These are phyloP conservation scores for Garrulus glandarius DNA, from an alignment of 2,797 vertebrate genomes.

Conservation along the genomic window DNA sequence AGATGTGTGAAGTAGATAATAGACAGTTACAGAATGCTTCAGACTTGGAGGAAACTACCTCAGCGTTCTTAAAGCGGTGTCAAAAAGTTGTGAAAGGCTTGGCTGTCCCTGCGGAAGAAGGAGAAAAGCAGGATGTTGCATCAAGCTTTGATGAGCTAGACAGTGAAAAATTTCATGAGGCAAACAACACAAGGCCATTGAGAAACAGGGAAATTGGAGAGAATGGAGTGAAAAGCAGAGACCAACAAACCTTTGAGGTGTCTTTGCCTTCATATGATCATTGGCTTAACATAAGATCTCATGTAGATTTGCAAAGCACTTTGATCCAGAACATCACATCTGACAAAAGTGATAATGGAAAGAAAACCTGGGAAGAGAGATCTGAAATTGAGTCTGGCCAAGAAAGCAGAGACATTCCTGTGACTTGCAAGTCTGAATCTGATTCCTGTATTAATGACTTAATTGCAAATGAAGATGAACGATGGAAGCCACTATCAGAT, in stretches of 20 bases:
- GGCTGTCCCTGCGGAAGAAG: slow-evolving; percentile 27
- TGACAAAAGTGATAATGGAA: not conserved
- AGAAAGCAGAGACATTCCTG: not conserved
- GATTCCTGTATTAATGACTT: not conserved
- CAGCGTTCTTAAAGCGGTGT: not conserved
- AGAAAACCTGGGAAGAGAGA: not conserved
- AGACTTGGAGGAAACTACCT: not conserved
- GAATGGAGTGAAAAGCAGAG: not conserved
- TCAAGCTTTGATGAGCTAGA: slow-evolving; percentile 13
- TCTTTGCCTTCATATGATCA: not conserved
- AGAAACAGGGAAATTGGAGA: not conserved
- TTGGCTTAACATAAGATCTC: not conserved
- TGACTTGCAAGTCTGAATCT: not conserved
- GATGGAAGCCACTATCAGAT: slow-evolving; percentile 36
- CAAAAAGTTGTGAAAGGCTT: slow-evolving; percentile 51
- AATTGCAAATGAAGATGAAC: not conserved
- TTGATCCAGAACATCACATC: not conserved
- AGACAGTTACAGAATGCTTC: not conserved
- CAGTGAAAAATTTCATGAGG: not conserved
- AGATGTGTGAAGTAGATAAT: slow-evolving; percentile 37
- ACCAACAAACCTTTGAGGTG: not conserved
- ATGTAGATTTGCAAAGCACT: not conserved
- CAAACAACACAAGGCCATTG: not conserved
- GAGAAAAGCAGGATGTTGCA: slow-evolving; percentile 42
- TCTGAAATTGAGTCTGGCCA: not conserved